Conservation (phyloP, 2,888 invertebrate species). For the Tipula lateralis region DNA sequence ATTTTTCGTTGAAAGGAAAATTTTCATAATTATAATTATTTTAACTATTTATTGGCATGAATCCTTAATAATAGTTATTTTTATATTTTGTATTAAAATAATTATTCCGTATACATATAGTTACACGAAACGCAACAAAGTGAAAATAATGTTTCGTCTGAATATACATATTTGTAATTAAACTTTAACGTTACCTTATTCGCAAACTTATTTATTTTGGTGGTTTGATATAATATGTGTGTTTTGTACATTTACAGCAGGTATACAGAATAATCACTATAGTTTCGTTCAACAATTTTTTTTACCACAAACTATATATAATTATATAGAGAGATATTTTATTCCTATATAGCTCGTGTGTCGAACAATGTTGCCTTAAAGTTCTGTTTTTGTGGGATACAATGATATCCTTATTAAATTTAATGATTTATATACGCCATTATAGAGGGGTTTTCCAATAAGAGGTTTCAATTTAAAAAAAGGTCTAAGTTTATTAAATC, state of each 20-base stretch:
- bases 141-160: not conserved
- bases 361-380: not conserved
- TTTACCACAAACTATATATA: not conserved
- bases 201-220: not conserved
- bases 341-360: not conserved
- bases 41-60: slow-evolving; percentile 24
- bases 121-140: not conserved
- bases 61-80: slow-evolving; percentile 15
- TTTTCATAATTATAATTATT: not conserved
- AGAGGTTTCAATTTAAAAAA: too few species aligned
- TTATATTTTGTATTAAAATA: not conserved
- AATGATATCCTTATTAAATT: not conserved
- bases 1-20: not conserved
- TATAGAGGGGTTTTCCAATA: too few species aligned
- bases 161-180: not conserved
- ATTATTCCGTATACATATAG: not conserved
- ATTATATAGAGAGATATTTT: not conserved
- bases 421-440: too few species aligned
- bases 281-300: not conserved
- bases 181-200: not conserved
- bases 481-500: too few species aligned
- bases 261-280: not conserved
- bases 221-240: not conserved
- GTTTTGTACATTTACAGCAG: not conserved
- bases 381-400: not conserved